These are phyloP conservation scores for Ciona savignyi DNA, from an alignment of 23 tunicate species.

Conservation along the genomic window DNA sequence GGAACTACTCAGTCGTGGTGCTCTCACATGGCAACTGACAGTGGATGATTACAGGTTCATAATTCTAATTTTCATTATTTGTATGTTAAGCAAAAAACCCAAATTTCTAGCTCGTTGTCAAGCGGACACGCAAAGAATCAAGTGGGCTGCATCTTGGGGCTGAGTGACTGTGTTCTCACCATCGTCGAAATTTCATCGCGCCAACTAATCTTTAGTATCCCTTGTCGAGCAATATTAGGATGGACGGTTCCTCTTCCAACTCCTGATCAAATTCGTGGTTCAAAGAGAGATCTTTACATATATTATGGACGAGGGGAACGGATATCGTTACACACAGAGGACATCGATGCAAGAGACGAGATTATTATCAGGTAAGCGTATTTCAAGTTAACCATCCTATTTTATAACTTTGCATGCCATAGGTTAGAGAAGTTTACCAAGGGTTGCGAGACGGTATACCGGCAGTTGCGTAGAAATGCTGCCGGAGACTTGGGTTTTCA, in stretches of 20 bases:
- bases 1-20: slow-evolving; percentile 46
- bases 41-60: slow-evolving; percentile 72
- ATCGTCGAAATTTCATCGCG: slow-evolving; percentile 39
- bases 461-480: slow-evolving; percentile 40
- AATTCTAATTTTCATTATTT: no score
- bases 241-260: slow-evolving; percentile 59
- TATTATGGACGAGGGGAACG: slow-evolving; percentile 86
- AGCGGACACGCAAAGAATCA: slow-evolving; percentile 3
- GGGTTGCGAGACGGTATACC: slow-evolving; percentile 61
- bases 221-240: slow-evolving; percentile 84
- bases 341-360: slow-evolving; percentile 35
- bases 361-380: slow-evolving; percentile 36
- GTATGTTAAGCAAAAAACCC: neutral
- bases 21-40: slow-evolving; percentile 67
- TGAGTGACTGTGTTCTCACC: slow-evolving; percentile 67
- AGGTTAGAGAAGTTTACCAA: slow-evolving; percentile 71
- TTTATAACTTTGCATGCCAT: no score
- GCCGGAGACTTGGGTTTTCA: slow-evolving; percentile 64
- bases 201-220: slow-evolving; percentile 77
- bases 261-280: neutral
- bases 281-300: slow-evolving; percentile 39
- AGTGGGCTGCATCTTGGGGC: slow-evolving; percentile 62
- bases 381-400: neutral
- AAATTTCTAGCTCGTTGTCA: neutral
- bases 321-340: slow-evolving; percentile 31